Evolutionary conservation across 2,797 vertebrate genomes (phyloP).

Genomic region (Bradypodion pumilum): DNA sequence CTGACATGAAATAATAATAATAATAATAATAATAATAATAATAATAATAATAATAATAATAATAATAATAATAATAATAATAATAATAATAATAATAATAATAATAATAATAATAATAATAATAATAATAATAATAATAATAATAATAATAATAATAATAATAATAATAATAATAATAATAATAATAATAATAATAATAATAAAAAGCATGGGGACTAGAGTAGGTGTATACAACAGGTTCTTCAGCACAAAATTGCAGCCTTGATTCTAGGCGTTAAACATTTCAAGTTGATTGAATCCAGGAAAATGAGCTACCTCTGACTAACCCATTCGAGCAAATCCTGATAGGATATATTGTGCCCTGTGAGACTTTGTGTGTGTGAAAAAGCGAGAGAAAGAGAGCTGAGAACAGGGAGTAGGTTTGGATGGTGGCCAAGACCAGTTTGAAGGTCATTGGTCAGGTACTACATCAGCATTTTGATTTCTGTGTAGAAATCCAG

Average conservation of each 20-base stretch:
- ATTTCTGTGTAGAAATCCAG: conserved; percentile 19
- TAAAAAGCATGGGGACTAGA: background rate
- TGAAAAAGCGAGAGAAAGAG: too few relatives aligned
- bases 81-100: too few relatives aligned
- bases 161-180: too few relatives aligned
- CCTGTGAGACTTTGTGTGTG: background rate
- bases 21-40: too few relatives aligned
- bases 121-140: too few relatives aligned
- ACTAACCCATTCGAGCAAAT: conserved; percentile 6
- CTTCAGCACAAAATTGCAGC: background rate
- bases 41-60: too few relatives aligned
- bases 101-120: too few relatives aligned
- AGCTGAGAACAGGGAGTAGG: background rate
- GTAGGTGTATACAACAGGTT: background rate
- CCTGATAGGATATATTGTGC: background rate
- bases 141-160: too few relatives aligned
- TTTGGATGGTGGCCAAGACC: conserved; percentile 6
- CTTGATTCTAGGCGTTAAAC: background rate
- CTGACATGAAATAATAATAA: too few relatives aligned
- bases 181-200: too few relatives aligned
- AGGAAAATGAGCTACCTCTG: conserved; percentile 16
- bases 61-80: too few relatives aligned
- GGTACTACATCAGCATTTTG: conserved; percentile 1
- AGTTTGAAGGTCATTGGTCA: background rate
- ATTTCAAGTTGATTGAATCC: conserved; percentile 6